Base-by-base conservation (phyloP, 2,797 vertebrate species). In the Glyptemys insculpta region DNA sequence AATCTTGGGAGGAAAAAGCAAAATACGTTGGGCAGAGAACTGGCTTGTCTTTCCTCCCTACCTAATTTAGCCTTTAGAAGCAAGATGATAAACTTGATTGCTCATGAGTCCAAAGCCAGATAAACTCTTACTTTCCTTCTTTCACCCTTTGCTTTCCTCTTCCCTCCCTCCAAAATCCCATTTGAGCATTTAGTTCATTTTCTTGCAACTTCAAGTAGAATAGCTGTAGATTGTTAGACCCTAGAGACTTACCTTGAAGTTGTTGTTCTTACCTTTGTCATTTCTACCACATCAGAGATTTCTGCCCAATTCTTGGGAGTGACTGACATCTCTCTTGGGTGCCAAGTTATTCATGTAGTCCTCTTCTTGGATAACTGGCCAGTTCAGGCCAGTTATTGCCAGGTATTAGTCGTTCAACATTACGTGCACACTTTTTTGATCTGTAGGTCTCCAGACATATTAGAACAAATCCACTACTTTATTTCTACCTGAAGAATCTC, bases 71-170 rank as follows among this genome's bases (percentile, higher is more conserved):
- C 3, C 41, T 76, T 29, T 47, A 47, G 41, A 15, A 76, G 25
- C 14, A 76, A 76, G 72, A 15, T 44, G 23, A 27, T 44, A 76
- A 15, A 47, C 12, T 47, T 47, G 14, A 41, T 29, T 44, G 41
- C 7, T 47, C 68, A 41, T 27, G 72, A 47, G 25, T 76, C 72
- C 25, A 27, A 74, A 65, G 81, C 65, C 78, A 78, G 74, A 81
- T 37, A 37, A 31, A 86, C 23, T 21, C 85, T 12, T 25, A 0
- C 34, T 19, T 54, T 85, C 2, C 74, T 92, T 83, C 62, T 59
- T 87, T 3, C 37, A 8, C 6, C 3, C 8, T 3, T 6, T 4
- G 0, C 0, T 80, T 53, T n/a, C 15, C 34, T 81, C 0, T 4
- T 6, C 2, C 3, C 1, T 57, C 14, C 37, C 31, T n/a, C 72